These are phyloP conservation scores for Chaenocephalus aceratus DNA, from an alignment of 2,113 vertebrate genomes.

Conservation along the genomic window DNA sequence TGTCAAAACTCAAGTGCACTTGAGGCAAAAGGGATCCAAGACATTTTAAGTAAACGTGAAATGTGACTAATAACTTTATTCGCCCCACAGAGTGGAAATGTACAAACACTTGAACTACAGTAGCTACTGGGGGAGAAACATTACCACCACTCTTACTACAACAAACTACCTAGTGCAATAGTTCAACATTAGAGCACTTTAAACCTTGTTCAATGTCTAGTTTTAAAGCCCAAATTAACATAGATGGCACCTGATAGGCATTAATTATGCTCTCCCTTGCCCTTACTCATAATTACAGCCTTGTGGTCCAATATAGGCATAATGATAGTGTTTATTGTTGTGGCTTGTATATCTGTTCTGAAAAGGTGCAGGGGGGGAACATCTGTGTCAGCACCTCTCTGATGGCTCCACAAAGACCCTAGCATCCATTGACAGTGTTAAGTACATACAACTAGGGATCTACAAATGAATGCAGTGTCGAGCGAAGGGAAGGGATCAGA, in stretches of 20 bases:
- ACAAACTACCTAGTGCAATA: slow-evolving; percentile 3
- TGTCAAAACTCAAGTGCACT: slow-evolving; percentile 22
- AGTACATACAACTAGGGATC: slow-evolving; percentile 46
- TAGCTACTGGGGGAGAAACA: background rate
- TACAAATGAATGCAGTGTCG: slow-evolving; percentile 34
- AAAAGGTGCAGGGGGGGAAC: slow-evolving; percentile 40
- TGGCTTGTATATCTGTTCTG: slow-evolving; percentile 67
- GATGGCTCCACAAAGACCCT: slow-evolving; percentile 55
- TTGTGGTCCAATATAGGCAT: slow-evolving; percentile 53
- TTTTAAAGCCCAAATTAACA: slow-evolving; percentile 53
- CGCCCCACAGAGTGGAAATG: background rate
- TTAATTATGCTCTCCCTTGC: slow-evolving; percentile 74
- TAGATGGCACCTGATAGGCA: slow-evolving; percentile 60
- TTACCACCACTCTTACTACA: background rate
- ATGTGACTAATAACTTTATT: background rate
- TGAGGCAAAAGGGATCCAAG: background rate
- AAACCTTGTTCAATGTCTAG: slow-evolving; percentile 38
- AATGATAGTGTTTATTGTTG: slow-evolving; percentile 79
- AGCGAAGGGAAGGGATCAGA: slow-evolving; percentile 10
- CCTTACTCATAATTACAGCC: slow-evolving; percentile 75
- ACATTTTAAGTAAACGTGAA: slow-evolving; percentile 6
- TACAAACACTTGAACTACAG: background rate
- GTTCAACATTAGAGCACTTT: slow-evolving; percentile 49
- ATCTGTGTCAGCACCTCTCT: slow-evolving; percentile 50
- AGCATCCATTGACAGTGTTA: slow-evolving; percentile 62